phyloP scores from a whole-genome alignment of 2,113 vertebrate species.

The Elaphurus davidianus region DNA sequence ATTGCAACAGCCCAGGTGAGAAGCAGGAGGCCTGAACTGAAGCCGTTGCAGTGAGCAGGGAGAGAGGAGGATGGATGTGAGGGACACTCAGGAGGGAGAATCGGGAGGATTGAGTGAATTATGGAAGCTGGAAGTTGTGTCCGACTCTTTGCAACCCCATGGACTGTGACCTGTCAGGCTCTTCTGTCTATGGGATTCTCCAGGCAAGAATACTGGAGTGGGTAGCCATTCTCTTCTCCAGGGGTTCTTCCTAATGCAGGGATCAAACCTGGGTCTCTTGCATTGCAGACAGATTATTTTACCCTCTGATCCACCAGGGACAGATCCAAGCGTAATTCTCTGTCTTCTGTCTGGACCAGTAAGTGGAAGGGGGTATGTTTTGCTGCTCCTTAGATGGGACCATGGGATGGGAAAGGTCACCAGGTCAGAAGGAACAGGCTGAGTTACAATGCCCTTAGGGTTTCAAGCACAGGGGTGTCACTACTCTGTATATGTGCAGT shows the following conservation, averaged over 20 bases:
- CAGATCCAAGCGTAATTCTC: background rate
- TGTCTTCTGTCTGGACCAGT: background rate
- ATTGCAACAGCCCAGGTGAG: background rate
- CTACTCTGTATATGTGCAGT: background rate
- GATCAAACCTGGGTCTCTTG: background rate
- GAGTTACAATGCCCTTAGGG: background rate
- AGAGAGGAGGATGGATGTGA: background rate
- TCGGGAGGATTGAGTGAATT: background rate
- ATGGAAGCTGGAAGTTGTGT: background rate
- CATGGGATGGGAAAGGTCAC: background rate
- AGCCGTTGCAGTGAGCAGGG: background rate
- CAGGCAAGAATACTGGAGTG: background rate
- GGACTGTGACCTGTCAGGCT: background rate
- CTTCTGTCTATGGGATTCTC: background rate
- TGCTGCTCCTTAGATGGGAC: background rate
- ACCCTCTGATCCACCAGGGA: background rate
- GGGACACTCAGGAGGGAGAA: background rate
- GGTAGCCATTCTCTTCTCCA: background rate
- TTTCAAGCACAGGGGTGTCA: background rate
- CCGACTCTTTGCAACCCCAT: background rate
- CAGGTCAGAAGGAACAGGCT: too few relatives aligned
- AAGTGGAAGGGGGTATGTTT: background rate
- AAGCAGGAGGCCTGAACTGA: background rate
- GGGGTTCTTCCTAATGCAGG: background rate
- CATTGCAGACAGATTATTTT: background rate